phyloP scores from a whole-genome alignment of 1,140 invertebrate genomes.

The Drosophila pachea region DNA sequence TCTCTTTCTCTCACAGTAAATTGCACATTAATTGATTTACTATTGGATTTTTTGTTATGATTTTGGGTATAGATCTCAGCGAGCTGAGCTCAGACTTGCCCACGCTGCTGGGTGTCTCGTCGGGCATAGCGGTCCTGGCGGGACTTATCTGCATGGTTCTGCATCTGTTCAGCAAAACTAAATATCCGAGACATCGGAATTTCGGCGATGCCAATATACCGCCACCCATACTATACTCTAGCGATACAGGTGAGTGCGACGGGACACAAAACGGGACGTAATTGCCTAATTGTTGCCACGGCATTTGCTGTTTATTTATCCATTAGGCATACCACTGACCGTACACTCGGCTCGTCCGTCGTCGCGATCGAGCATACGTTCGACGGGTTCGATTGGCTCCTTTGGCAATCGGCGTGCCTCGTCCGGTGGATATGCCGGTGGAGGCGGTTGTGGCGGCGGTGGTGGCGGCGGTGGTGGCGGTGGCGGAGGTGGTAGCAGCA shows the following conservation, averaged over 20 bases:
- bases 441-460: conserved; percentile 49
- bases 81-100: conserved; percentile 89
- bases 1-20: no score
- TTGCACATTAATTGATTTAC: no score
- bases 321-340: conserved; percentile 82
- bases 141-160: conserved; percentile 91
- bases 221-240: conserved; percentile 89
- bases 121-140: conserved; percentile 89
- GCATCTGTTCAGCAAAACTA: conserved; percentile 87
- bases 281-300: neutral
- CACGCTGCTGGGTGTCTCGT: conserved; percentile 88
- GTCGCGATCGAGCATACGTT: conserved; percentile 85
- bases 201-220: conserved; percentile 89
- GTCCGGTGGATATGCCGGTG: conserved; percentile 80
- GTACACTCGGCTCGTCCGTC: conserved; percentile 83
- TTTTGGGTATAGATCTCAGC: conserved; percentile 83
- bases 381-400: conserved; percentile 82
- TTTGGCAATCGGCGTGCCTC: conserved; percentile 82
- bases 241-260: conserved; percentile 83
- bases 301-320: conserved; percentile 24
- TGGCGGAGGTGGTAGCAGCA: conserved; percentile 72
- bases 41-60: neutral
- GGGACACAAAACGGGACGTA: neutral
- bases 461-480: conserved; percentile 65
- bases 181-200: conserved; percentile 86